phyloP scores from a whole-genome alignment of 2,113 vertebrate species.

The Chinchilla lanigera region DNA sequence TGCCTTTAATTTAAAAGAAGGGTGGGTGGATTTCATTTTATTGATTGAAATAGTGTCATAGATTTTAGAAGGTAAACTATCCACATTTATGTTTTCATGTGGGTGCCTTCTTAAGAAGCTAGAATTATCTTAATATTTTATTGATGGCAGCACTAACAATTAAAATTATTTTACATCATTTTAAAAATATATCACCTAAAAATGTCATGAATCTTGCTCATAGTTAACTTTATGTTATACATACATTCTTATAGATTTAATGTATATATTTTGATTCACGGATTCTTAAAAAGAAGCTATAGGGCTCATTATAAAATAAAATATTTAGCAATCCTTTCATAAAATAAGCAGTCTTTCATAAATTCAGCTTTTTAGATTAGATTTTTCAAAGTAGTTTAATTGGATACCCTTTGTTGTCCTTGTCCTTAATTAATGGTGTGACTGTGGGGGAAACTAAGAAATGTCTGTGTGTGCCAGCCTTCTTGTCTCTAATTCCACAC shows the following conservation, averaged over 20 bases:
- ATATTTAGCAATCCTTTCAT: neutral
- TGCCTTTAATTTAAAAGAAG: conserved; percentile 66
- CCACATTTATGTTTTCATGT: conserved; percentile 31
- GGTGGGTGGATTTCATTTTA: conserved; percentile 49
- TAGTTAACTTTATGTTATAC: conserved; percentile 30
- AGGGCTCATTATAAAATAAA: conserved; percentile 23
- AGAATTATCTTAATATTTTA: conserved; percentile 42
- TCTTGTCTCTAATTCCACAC: conserved; percentile 53
- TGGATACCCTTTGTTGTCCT: neutral
- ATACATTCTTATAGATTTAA: conserved; percentile 21
- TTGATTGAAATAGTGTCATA: conserved; percentile 30
- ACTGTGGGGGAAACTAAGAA: neutral
- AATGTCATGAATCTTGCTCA: conserved; percentile 32
- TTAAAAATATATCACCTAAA: conserved; percentile 35
- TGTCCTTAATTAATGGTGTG: conserved; percentile 3
- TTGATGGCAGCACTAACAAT: conserved; percentile 15
- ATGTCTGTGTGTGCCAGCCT: neutral
- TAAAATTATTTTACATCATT: conserved; percentile 51
- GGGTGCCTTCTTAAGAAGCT: conserved; percentile 20
- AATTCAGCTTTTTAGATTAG: conserved; percentile 35
- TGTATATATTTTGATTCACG: neutral
- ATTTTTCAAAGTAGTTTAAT: conserved; percentile 46
- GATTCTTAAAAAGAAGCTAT: conserved; percentile 49
- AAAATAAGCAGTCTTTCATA: conserved; percentile 26
- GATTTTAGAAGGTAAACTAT: conserved; percentile 30